These are phyloP conservation scores for Cydia strobilella DNA, from an alignment of 1,140 invertebrate species.

Conservation along the genomic window DNA sequence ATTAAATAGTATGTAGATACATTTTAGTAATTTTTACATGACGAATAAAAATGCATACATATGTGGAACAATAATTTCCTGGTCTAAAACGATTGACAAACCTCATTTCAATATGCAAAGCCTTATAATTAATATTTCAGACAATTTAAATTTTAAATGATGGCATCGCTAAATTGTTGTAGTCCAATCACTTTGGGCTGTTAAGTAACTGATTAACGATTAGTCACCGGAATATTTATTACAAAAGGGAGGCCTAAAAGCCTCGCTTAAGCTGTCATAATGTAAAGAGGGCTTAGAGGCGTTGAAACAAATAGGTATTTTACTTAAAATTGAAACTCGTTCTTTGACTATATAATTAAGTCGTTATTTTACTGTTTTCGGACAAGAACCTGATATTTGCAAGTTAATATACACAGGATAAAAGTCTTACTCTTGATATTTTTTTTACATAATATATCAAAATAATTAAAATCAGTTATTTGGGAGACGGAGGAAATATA, in stretches of 20 bases:
- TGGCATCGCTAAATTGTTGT: neutral
- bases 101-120: neutral
- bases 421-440: no score
- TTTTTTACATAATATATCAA: no score
- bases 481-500: no score
- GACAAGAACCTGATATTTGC: no score
- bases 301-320: conserved; percentile 1
- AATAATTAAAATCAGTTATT: no score
- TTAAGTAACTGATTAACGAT: conserved; percentile 24
- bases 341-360: neutral
- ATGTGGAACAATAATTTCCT: no score
- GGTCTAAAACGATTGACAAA: neutral
- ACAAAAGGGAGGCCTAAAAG: neutral
- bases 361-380: no score
- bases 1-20: no score
- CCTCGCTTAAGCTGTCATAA: conserved; percentile 16
- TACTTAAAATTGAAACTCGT: neutral
- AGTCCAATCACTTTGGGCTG: conserved; percentile 7
- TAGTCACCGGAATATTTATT: conserved; percentile 24
- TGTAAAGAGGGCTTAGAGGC: conserved; percentile 1
- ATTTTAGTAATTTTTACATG: no score
- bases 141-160: conserved; percentile 17
- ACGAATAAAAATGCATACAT: no score
- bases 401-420: no score
- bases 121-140: conserved; percentile 3